Percentiles rank a stretch among this genome's conserved stretches.
phyloP scores from a whole-genome alignment of 2,113 vertebrate species.

The Oreocharis arfaki region DNA sequence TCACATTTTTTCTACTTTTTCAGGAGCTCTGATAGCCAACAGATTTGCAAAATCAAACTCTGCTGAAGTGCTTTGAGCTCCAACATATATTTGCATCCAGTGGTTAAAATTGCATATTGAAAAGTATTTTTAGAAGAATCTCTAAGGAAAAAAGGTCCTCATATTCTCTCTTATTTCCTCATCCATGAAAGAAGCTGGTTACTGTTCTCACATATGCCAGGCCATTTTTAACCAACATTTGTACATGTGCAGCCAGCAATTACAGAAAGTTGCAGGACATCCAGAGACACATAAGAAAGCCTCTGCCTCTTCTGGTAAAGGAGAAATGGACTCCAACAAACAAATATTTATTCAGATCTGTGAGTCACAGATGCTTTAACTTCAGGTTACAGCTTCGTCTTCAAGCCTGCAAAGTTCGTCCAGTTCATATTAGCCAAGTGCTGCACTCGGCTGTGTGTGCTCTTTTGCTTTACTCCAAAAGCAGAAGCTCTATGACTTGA shows the following conservation, averaged over 20 bases:
- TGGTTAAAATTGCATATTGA: not conserved
- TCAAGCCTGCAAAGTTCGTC: not conserved
- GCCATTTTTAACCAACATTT: not conserved
- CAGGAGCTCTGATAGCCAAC: not conserved
- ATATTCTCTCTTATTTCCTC: not conserved
- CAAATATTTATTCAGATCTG: slow-evolving; percentile 31
- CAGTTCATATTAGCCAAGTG: not conserved
- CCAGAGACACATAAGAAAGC: not conserved
- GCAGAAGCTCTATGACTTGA: not conserved
- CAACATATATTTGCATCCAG: not conserved
- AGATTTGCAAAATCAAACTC: not conserved
- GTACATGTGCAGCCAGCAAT: not conserved
- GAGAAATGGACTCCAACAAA: not conserved
- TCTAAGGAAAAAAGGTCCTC: not conserved
- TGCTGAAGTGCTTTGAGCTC: not conserved
- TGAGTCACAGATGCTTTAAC: not conserved
- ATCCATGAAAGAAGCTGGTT: not conserved
- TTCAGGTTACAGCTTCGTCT: not conserved
- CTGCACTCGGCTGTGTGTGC: not conserved
- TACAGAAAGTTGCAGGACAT: not conserved
- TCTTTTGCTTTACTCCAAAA: not conserved
- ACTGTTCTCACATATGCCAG: not conserved
- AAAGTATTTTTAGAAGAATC: not conserved
- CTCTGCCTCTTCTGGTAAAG: not conserved
- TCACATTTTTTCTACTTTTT: not conserved